Evolutionary conservation across 2,888 invertebrate species (phyloP).

Genomic region (Ophonus ardosiacus): DNA sequence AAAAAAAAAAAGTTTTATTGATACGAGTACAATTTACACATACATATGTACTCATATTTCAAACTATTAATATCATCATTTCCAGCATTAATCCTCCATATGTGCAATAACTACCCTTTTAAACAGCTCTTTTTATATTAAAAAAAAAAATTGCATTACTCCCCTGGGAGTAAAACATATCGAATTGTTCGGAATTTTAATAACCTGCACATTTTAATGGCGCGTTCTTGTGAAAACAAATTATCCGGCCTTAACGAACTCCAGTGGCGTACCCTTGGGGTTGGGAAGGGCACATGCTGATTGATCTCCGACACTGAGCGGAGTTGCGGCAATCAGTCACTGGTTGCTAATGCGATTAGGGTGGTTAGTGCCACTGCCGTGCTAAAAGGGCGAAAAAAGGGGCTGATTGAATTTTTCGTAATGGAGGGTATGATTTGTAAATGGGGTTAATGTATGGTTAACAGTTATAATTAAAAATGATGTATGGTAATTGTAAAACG

Average conservation of each 20-base stretch:
- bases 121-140: background rate
- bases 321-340: constrained; percentile 45
- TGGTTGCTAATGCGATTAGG: constrained; percentile 42
- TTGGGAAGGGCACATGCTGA: constrained; percentile 11
- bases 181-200: constrained; percentile 58
- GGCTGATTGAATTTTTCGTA: background rate
- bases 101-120: constrained; percentile 1
- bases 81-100: background rate
- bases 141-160: background rate
- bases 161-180: constrained; percentile 36
- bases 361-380: constrained; percentile 20
- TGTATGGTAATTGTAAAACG: background rate
- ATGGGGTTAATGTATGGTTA: background rate
- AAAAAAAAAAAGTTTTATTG: background rate
- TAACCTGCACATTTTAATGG: constrained; percentile 60
- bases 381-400: background rate
- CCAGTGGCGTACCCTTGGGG: background rate
- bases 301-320: constrained; percentile 49
- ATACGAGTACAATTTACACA: background rate
- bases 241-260: constrained; percentile 42
- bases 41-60: background rate
- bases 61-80: background rate
- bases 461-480: background rate
- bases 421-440: background rate
- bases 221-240: constrained; percentile 48